Conservation (phyloP, 2,888 invertebrate species). For the Megalurothrips usitatus region DNA sequence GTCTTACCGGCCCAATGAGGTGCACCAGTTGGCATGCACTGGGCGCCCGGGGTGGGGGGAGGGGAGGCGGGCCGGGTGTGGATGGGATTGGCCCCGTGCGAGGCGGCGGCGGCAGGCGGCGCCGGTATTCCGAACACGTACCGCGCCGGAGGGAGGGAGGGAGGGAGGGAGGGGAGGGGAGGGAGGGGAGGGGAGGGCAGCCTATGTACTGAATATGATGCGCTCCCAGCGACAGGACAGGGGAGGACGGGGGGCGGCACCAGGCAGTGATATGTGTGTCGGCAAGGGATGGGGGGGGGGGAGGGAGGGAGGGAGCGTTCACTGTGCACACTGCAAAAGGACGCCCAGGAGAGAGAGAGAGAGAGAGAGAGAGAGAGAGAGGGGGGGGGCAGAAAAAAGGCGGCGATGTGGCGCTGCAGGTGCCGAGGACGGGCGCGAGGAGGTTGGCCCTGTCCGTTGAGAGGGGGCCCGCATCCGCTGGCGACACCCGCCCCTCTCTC, state of each 20-base stretch:
- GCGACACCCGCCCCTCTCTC: background rate
- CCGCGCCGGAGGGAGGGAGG: background rate
- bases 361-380: no score
- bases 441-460: background rate
- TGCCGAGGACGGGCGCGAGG: background rate
- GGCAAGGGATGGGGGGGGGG: background rate
- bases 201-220: conserved; percentile 2
- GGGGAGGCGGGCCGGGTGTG: no score
- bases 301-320: background rate
- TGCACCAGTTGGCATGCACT: no score
- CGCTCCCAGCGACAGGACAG: background rate
- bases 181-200: background rate
- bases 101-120: no score
- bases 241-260: background rate
- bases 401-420: no score
- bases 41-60: no score
- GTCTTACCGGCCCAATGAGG: no score
- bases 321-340: no score
- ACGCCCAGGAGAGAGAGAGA: no score
- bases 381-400: no score
- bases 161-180: background rate
- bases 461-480: no score
- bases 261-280: background rate
- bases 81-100: background rate
- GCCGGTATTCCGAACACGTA: background rate